Base-by-base conservation (phyloP, 2,888 invertebrate species). In the Unio pictorum region DNA sequence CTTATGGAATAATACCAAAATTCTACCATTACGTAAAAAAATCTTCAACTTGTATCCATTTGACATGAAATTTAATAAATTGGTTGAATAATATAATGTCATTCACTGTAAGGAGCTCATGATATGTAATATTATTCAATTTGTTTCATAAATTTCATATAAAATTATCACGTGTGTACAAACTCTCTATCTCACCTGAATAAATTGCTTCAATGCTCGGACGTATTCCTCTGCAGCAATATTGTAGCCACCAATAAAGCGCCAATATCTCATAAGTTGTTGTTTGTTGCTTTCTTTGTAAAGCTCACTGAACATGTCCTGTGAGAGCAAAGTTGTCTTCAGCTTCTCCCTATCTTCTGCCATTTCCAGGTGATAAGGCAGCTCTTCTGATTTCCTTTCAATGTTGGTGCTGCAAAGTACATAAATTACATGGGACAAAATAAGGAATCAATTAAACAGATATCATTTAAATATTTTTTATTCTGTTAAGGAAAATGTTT, bases 251-350 rank as follows among this genome's bases (percentile, higher is more conserved):
- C 82, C 81, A 59, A 78, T 73, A 62, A 63, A 68, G 56, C 71
- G 75, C 82, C 82, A 82, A 69, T 80, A 80, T 66, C 69, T 74
- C 80, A 82, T 79, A 58, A 82, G 61, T 74, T 72, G 69, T 71
- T 76, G 76, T 68, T 79, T 80, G 63, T 66, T 72, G 15, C 68
- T 71, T 60, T 79, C 78, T 18, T 68, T 67, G 69, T 78, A 81
- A 67, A 82, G 65, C 55, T 74, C 66, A 28, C 72, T 69, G 64
- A 82, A 81, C 73, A 79, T 75, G n/a, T 74, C 72, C 15, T 73
- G 69, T 23, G 74, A 69, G 30, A 78, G 45, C 30, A 82, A 71
- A 23, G 68, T 68, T 45, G 55, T 55, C 61, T 78, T 72, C 65
- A 82, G 74, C 20, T 75, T 73, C 15, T 73, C 72, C 58, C 66